Percentiles rank a stretch among this genome's conserved stretches.
phyloP scores from a whole-genome alignment of 2,113 vertebrate species.

The Barbus barbus region DNA sequence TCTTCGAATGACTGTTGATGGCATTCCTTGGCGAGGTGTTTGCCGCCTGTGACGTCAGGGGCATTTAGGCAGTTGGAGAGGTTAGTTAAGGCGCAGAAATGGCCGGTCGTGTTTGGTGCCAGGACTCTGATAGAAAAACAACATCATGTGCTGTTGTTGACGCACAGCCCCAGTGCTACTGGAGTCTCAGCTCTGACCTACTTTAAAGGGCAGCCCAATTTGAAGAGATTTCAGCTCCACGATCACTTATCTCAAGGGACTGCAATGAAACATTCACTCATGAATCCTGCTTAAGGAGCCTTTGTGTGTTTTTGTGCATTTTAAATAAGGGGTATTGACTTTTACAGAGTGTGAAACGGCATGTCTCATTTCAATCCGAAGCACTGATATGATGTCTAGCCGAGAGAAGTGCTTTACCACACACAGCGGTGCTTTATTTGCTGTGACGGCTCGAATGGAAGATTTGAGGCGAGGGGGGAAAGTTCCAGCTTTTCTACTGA shows the following conservation, averaged over 20 bases:
- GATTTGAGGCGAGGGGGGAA: slow-evolving; percentile 18
- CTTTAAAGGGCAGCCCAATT: slow-evolving; percentile 58
- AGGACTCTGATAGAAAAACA: slow-evolving; percentile 65
- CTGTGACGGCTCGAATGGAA: slow-evolving; percentile 7
- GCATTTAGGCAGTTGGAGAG: slow-evolving; percentile 44
- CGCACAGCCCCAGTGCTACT: slow-evolving; percentile 55
- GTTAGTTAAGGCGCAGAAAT: slow-evolving; percentile 41
- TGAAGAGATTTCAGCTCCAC: slow-evolving; percentile 47
- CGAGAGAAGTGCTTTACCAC: slow-evolving; percentile 55
- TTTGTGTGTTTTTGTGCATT: slow-evolving; percentile 38
- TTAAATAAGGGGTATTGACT: slow-evolving; percentile 43
- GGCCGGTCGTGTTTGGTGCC: slow-evolving; percentile 57
- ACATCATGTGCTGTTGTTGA: slow-evolving; percentile 67
- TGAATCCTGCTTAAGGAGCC: slow-evolving; percentile 44
- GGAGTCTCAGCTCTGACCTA: slow-evolving; percentile 58
- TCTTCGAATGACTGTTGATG: neutral
- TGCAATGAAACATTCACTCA: slow-evolving; percentile 43
- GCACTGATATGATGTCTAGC: slow-evolving; percentile 43
- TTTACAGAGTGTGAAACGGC: slow-evolving; percentile 20
- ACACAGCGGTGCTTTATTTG: slow-evolving; percentile 51
- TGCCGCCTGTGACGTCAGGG: slow-evolving; percentile 28
- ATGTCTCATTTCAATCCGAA: slow-evolving; percentile 19
- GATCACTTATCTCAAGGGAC: slow-evolving; percentile 49
- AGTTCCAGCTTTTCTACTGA: slow-evolving; percentile 24
- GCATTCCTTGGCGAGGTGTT: slow-evolving; percentile 33